Evolutionary conservation across 1,140 invertebrate genomes (phyloP).

Genomic region (Rhagoletis pomonella): DNA sequence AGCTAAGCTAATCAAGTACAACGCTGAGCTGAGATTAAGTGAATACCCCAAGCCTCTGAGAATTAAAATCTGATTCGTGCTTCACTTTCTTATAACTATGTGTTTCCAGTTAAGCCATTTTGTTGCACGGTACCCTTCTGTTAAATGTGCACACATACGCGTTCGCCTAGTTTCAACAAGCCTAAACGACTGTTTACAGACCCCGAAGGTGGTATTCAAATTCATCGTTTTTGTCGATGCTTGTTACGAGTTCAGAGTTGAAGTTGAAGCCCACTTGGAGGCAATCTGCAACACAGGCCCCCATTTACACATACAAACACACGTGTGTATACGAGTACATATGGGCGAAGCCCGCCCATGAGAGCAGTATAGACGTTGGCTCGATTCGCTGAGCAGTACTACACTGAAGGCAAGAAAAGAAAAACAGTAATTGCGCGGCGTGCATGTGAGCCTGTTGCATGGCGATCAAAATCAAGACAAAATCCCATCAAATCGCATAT

Average conservation of each 20-base stretch:
- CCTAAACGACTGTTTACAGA: slow-evolving; percentile 23
- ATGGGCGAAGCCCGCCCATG: slow-evolving; percentile 24
- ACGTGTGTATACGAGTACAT: neutral
- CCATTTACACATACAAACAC: neutral
- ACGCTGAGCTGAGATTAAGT: too few relatives aligned
- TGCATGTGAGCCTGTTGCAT: slow-evolving; percentile 40
- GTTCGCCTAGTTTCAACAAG: slow-evolving; percentile 10
- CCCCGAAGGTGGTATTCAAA: slow-evolving; percentile 70
- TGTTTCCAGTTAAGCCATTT: neutral
- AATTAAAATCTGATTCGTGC: too few relatives aligned
- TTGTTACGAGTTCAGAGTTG: slow-evolving; percentile 73
- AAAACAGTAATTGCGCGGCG: neutral
- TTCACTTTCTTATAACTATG: too few relatives aligned
- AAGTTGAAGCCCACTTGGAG: slow-evolving; percentile 60
- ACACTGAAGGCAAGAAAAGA: neutral
- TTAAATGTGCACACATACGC: neutral
- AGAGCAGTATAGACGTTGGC: neutral
- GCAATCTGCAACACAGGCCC: slow-evolving; percentile 15
- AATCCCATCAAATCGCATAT: slow-evolving; percentile 51
- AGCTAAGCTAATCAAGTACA: too few relatives aligned
- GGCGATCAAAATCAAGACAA: slow-evolving; percentile 50
- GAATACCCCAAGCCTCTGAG: too few relatives aligned
- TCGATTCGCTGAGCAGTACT: neutral
- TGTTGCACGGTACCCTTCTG: neutral
- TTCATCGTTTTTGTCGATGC: slow-evolving; percentile 63